Evolutionary conservation across 2,888 invertebrate genomes (phyloP).

Genomic region (Euplexia lucipara): DNA sequence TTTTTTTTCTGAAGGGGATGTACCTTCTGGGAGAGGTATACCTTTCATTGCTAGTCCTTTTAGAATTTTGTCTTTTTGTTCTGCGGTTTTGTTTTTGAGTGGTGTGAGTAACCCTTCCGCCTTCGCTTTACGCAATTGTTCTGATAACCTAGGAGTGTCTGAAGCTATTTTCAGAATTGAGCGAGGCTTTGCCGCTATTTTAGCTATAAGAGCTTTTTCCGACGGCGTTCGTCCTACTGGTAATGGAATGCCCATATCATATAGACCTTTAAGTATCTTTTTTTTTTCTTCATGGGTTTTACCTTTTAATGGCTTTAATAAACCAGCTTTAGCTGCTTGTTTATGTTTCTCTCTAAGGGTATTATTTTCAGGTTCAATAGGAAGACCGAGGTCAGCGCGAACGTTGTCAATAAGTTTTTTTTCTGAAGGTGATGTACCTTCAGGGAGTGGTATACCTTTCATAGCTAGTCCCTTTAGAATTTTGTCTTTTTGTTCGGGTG

Average conservation of each 20-base stretch:
- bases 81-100: slow-evolving; percentile 61
- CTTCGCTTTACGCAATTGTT: slow-evolving; percentile 48
- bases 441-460: slow-evolving; percentile 64
- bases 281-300: slow-evolving; percentile 38
- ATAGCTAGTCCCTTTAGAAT: slow-evolving; percentile 30
- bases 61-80: slow-evolving; percentile 66
- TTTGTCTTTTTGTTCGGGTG: too few relatives aligned
- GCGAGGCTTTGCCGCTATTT: slow-evolving; percentile 43
- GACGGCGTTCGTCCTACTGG: slow-evolving; percentile 67
- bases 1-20: slow-evolving; percentile 60
- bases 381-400: slow-evolving; percentile 20
- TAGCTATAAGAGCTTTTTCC: slow-evolving; percentile 24
- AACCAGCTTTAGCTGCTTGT: slow-evolving; percentile 1
- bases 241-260: slow-evolving; percentile 50
- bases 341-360: background rate
- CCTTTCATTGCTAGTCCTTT: slow-evolving; percentile 54
- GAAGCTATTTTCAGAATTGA: too few relatives aligned
- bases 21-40: slow-evolving; percentile 59
- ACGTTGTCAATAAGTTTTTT: slow-evolving; percentile 29
- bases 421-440: slow-evolving; percentile 63
- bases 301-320: slow-evolving; percentile 4
- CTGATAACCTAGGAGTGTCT: too few relatives aligned
- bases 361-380: slow-evolving; percentile 14
- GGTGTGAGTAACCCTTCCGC: slow-evolving; percentile 21
- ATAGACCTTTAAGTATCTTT: slow-evolving; percentile 10